Base-by-base conservation (phyloP, 2,888 invertebrate species). In the Luffia ferchaultella region DNA sequence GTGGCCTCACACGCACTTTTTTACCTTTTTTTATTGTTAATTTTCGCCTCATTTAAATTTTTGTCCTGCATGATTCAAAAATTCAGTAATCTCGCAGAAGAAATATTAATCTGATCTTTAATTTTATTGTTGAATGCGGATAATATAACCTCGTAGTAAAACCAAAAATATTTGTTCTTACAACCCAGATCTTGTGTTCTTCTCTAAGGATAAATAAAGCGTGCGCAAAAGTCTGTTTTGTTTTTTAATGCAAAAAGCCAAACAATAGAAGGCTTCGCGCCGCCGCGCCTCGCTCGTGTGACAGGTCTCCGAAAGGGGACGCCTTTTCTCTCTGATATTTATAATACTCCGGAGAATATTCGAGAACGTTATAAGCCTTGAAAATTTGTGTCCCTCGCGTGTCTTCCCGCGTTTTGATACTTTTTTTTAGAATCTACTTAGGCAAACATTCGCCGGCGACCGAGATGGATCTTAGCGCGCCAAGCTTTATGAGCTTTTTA, bases 341-440 rank as follows among this genome's bases (percentile, higher is more conserved):
- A 74, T 74, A 67, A 64, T 60, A 62, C 76, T 64, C 63, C 46
- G 41, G 76, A 73, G 76, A 66, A 64, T 69, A 57, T 65, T 66
- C 58, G 60, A 63, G 60, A 54, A 59, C 58, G 65, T 61, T 63
- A 63, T 66, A 67, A 67, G 63, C 65, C 59, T 60, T 45, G 61
- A 64, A 68, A 74, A 71, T 70, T 68, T 57, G 52, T 55, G 50
- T 75, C 77, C 72, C 76, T 50, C 12, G 72, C 60, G 76, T 62
- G 68, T 69, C 63, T 66, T 75, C 67, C 55, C 58, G 54, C 58
- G 58, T 60, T 56, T 18, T 58, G 50, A 53, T 46, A 57, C 57
- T 61, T 64, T 67, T 62, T 63, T 59, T 59, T 30, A 30, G 30
- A 30, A 30, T 30, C 30, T 30, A 57, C 54, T 57, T 62, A 49